These are phyloP conservation scores for Trachymyrmex cornetzi DNA, from an alignment of 1,140 invertebrate species.

Conservation along the genomic window DNA sequence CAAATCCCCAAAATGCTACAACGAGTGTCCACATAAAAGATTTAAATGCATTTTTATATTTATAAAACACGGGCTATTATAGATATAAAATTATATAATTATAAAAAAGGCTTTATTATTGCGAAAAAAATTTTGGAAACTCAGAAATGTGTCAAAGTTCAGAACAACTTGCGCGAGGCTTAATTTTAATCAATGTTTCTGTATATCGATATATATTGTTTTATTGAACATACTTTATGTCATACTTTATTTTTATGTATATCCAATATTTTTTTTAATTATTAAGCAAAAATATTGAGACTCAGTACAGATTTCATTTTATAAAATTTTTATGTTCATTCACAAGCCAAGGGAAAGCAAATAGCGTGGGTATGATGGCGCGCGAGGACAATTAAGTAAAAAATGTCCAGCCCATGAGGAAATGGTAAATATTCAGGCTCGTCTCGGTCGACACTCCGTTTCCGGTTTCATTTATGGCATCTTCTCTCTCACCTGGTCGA, in stretches of 20 bases:
- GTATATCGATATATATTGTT: not conserved
- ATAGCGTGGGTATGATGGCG: not conserved
- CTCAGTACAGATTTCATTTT: not conserved
- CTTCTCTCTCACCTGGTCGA: slow-evolving; percentile 48
- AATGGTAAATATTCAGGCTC: slow-evolving; percentile 67
- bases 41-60: not conserved
- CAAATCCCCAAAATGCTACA: slow-evolving; percentile 19
- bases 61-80: not conserved
- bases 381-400: slow-evolving; percentile 46
- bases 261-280: not conserved
- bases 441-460: slow-evolving; percentile 21
- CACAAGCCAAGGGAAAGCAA: slow-evolving; percentile 19
- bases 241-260: too few species aligned
- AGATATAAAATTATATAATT: not conserved
- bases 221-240: not conserved
- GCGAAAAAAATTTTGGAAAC: not conserved
- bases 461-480: slow-evolving; percentile 72
- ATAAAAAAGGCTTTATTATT: not conserved
- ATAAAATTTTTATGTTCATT: slow-evolving; percentile 40
- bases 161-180: not conserved
- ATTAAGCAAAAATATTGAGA: not conserved
- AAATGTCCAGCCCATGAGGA: slow-evolving; percentile 38
- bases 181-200: not conserved
- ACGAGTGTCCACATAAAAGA: not conserved
- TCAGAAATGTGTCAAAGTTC: not conserved